These are phyloP conservation scores for Albula glossodonta DNA, from an alignment of 2,113 vertebrate genomes.

Conservation along the genomic window DNA sequence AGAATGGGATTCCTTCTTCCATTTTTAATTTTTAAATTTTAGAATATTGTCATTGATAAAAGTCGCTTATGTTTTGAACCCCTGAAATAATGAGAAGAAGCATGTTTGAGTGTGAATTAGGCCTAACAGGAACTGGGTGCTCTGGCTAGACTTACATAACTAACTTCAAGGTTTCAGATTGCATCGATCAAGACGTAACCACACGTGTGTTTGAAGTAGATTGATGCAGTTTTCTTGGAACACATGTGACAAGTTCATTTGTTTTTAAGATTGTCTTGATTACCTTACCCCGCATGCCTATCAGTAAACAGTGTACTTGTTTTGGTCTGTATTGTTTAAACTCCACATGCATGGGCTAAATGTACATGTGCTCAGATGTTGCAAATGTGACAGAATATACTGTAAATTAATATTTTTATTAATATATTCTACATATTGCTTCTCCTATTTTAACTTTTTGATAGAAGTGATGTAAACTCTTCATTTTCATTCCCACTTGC, in stretches of 20 bases:
- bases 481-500: background rate
- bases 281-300: background rate
- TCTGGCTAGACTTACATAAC: constrained; percentile 1
- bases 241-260: background rate
- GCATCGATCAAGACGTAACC: background rate
- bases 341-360: background rate
- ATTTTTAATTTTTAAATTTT: background rate
- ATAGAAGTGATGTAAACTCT: background rate
- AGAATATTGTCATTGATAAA: background rate
- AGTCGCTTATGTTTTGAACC: background rate
- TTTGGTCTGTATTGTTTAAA: background rate
- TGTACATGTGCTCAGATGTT: background rate
- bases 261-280: background rate
- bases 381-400: background rate
- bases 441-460: background rate
- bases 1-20: background rate
- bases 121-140: constrained; percentile 12
- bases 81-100: background rate
- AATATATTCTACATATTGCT: background rate
- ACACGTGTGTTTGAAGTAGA: constrained; percentile 26
- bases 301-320: background rate
- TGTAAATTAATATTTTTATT: background rate
- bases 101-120: constrained; percentile 6
- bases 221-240: constrained; percentile 12
- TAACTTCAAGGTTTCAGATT: constrained; percentile 15